Percentiles rank a stretch among this genome's conserved stretches.
Conservation (phyloP, 1,140 invertebrate species). For the Aphis gossypii region DNA sequence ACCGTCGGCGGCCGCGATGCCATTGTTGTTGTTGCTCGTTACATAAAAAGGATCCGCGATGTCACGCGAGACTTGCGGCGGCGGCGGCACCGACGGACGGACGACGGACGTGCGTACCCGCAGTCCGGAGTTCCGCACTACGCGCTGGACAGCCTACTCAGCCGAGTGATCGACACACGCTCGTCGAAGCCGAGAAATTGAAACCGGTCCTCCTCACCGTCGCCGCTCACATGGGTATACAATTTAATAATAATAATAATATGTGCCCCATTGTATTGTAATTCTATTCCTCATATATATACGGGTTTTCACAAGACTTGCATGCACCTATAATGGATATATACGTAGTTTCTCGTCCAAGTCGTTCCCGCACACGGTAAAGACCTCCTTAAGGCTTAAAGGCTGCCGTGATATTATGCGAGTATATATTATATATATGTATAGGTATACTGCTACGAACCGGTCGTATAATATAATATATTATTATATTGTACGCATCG, state of each 20-base stretch:
- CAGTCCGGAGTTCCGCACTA: neutral
- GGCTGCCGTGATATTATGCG: neutral
- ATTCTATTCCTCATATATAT: neutral
- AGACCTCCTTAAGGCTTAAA: slow-evolving; percentile 9
- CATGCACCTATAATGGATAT: slow-evolving; percentile 7
- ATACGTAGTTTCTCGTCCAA: neutral
- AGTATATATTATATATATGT: neutral
- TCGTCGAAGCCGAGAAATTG: slow-evolving; percentile 17
- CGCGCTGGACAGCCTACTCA: neutral
- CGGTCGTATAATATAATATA: neutral
- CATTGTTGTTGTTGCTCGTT: slow-evolving; percentile 37
- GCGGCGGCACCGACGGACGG: neutral
- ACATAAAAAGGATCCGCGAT: slow-evolving; percentile 20
- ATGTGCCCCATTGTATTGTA: slow-evolving; percentile 55
- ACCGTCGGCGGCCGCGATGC: neutral
- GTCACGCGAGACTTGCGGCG: slow-evolving; percentile 10
- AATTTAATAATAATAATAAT: slow-evolving; percentile 3
- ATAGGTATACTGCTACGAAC: neutral
- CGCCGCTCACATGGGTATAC: neutral
- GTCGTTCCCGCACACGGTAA: slow-evolving; percentile 1
- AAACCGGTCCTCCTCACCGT: slow-evolving; percentile 33
- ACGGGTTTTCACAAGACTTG: slow-evolving; percentile 4
- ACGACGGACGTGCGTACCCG: neutral
- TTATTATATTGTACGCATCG: neutral
- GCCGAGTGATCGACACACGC: slow-evolving; percentile 47